These are phyloP conservation scores for Muricea muricata DNA, from an alignment of 92 coral and sea anemone species.

Conservation along the genomic window DNA sequence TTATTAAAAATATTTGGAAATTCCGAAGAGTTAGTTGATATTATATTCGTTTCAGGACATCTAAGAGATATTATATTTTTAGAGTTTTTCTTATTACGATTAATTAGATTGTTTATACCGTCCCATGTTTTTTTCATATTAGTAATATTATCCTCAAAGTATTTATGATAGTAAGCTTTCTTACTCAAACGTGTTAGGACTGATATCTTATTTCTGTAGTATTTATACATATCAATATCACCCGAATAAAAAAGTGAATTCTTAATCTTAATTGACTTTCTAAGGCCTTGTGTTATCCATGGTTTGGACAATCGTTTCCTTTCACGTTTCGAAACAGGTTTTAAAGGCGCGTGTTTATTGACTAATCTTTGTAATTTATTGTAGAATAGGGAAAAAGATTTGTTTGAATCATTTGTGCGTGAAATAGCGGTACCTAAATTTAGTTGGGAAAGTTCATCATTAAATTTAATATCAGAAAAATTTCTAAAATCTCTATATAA, in stretches of 20 bases:
- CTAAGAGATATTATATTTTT: slow-evolving; percentile 30
- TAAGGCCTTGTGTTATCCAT: slow-evolving; percentile 33
- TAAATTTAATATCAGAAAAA: slow-evolving; percentile 39
- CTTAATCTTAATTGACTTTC: slow-evolving; percentile 30
- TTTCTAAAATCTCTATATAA: slow-evolving; percentile 32
- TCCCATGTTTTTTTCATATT: slow-evolving; percentile 53
- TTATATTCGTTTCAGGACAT: slow-evolving; percentile 6
- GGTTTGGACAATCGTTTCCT: slow-evolving; percentile 58
- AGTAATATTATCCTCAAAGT: slow-evolving; percentile 28
- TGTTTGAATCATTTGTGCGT: not conserved
- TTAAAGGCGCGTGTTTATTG: slow-evolving; percentile 53
- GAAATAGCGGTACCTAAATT: not conserved
- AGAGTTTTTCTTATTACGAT: slow-evolving; percentile 26
- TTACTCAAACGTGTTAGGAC: slow-evolving; percentile 55
- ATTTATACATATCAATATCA: slow-evolving; percentile 28
- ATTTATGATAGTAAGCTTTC: slow-evolving; percentile 41
- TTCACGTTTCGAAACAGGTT: slow-evolving; percentile 51
- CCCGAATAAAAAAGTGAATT: slow-evolving; percentile 31
- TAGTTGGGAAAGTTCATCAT: slow-evolving; percentile 30
- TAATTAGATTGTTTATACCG: slow-evolving; percentile 49
- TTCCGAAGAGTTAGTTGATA: slow-evolving; percentile 21
- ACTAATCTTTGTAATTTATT: slow-evolving; percentile 43
- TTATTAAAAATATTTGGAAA: slow-evolving; percentile 42
- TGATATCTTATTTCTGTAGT: slow-evolving; percentile 51
- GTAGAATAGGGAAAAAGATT: not conserved